Evolutionary conservation across 2,113 vertebrate species (phyloP), one percentile per base, ranked within the genome.

Genomic region (Pterocles burchelli): DNA sequence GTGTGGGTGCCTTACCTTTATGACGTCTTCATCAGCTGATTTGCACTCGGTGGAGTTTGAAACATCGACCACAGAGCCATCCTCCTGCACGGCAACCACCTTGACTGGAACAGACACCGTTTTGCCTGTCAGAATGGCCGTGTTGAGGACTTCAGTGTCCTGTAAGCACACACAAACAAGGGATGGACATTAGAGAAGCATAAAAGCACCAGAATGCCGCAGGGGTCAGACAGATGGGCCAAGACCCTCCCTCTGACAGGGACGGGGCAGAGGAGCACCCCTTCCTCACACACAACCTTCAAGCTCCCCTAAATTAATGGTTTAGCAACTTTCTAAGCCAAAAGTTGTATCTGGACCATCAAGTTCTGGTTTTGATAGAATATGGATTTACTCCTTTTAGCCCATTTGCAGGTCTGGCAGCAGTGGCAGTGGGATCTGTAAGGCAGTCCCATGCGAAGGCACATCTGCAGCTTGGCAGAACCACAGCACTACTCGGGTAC

Each of bases 121-220:
- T 25, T 96, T 98, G 33, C 98, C 98, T 0, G 98, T 98, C 76
- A 98, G 97, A 26, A 98, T 93, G 86, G 98, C 98, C 0, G 97
- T 98, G 96, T 98, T 98, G 17, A 98, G 93, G 62, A 98, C 84
- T 9, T 98, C 98, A 0, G 96, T 97, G 83, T 98, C 98, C 98
- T 98, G 94, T 14, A 61, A 2, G 80, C 59, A 91, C 61, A 92
- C 54, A 89, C 13, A 88, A 20, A 74, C 1, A 5, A 46, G 1
- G 54, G 5, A 2, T 0, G 4, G 17, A 1, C 0, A 7, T 93
- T 25, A 96, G 36, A 36, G 63, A 54, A 34, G 63, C 43, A 16
- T 5, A 11, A 3, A 58, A 2, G 8, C 54, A 15, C 1, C 0
- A 10, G 24, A 20, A 17, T 2, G 11, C 16, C 3, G 0, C 67